Base-by-base conservation (phyloP, 2,113 vertebrate species). In the Verasper variegatus region DNA sequence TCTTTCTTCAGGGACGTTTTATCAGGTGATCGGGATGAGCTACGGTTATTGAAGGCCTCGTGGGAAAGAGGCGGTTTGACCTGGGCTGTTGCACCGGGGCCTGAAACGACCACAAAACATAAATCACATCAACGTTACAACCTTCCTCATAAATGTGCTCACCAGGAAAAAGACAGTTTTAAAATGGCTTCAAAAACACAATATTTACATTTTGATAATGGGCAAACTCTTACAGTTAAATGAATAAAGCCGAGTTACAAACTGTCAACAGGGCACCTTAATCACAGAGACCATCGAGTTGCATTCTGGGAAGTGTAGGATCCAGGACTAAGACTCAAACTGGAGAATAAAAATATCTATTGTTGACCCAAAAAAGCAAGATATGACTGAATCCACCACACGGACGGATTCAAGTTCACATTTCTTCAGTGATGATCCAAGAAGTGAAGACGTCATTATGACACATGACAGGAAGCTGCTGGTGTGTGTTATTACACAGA, bases 1-100 rank as follows among this genome's bases (percentile, higher is more conserved):
- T 12, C 64, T 73, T 73, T 21, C 1, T 3, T 49, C 10, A 68
- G 78, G 76, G 1, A 90, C 93, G 91, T 94, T 24, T 94, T 63
- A 57, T 76, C 68, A 59, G 37, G 24, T 51, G 73, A 65, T 66
- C 26, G 61, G 31, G 56, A 40, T 57, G 40, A 64, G 75, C 49
- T 47, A 60, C 24, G 59, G 49, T 63, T 80, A 81, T 0, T 76
- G 49, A 56, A 78, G 49, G 31, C 31, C 31, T 31, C 5, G 31
- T 31, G 6, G 31, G 6, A n/a, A 45, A 61, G 42, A 79, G 9
- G 71, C 31, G 23, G 62, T n/a, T 56, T 31, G 52, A 72, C 60
- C 52, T 49, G 52, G 68, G 27, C 59, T 72, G 66, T 7, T 74
- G 67, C 66, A 37, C 57, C 58, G 57, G 64, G 49, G 57, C 88